Conservation (phyloP, 2,113 vertebrate genomes). For the Mesembrinibis cayennensis region DNA sequence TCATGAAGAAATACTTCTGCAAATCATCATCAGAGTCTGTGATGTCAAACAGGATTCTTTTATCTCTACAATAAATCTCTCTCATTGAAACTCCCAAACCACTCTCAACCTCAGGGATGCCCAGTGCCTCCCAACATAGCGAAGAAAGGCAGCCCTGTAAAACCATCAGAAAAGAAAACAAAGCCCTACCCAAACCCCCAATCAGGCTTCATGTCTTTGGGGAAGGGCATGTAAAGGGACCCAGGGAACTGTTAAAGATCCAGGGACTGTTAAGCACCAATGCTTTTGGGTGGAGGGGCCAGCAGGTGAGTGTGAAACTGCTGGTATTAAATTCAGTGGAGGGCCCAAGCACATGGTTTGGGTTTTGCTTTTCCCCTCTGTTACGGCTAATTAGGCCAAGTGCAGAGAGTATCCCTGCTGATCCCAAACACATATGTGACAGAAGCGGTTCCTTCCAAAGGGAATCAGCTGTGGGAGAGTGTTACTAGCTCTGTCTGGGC, state of each 20-base stretch:
- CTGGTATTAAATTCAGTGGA: neutral
- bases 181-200: neutral
- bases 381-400: conserved; percentile 29
- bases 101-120: neutral
- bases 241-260: neutral
- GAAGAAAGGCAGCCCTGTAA: neutral
- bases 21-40: neutral
- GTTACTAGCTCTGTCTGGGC: neutral
- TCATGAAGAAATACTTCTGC: neutral
- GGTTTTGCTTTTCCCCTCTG: neutral
- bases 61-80: neutral
- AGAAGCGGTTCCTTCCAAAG: neutral
- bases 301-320: neutral
- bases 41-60: neutral
- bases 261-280: neutral
- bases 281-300: neutral
- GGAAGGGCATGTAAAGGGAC: neutral
- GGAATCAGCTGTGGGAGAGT: neutral
- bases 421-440: neutral
- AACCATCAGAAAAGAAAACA: neutral
- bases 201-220: neutral
- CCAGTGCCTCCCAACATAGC: neutral
- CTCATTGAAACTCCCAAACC: neutral
- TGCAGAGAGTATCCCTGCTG: neutral
- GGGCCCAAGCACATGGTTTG: neutral